phyloP scores from a whole-genome alignment of 2,888 invertebrate genomes.

The Peribatodes rhomboidaria region DNA sequence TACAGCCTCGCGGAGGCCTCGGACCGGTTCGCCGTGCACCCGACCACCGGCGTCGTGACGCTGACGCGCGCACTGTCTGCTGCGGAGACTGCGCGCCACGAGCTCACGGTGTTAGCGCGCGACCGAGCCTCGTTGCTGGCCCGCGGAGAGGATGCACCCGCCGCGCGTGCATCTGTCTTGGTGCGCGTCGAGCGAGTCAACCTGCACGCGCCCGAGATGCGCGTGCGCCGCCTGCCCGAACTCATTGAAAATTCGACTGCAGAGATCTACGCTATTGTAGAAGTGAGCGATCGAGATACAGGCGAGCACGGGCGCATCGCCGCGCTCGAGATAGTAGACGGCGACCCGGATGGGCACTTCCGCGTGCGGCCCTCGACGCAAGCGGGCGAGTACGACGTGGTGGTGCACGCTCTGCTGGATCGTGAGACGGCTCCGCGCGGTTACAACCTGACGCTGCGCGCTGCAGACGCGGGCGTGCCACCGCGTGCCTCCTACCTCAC shows the following conservation, averaged over 20 bases:
- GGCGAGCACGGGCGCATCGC: constrained; percentile 95
- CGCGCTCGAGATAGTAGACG: constrained; percentile 93
- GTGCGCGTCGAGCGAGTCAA: constrained; percentile 94
- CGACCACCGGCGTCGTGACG: constrained; percentile 95
- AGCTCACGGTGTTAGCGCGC: constrained; percentile 93
- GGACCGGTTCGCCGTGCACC: constrained; percentile 96
- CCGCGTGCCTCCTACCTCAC: constrained; percentile 92
- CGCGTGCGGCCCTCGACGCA: constrained; percentile 89
- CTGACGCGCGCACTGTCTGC: constrained; percentile 92
- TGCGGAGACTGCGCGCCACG: constrained; percentile 89
- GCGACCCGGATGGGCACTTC: constrained; percentile 96
- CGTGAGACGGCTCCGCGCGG: constrained; percentile 92
- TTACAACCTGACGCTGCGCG: constrained; percentile 95
- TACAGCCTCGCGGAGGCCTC: constrained; percentile 95
- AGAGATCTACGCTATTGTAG: constrained; percentile 96
- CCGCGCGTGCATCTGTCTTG: constrained; percentile 92
- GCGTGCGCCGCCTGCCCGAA: constrained; percentile 92
- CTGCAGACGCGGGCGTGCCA: constrained; percentile 93
- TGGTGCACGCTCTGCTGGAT: constrained; percentile 91
- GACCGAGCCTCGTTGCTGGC: constrained; percentile 92
- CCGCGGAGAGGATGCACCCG: constrained; percentile 85
- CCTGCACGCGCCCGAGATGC: constrained; percentile 94
- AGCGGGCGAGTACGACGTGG: constrained; percentile 92
- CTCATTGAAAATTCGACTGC: constrained; percentile 93
- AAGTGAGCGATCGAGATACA: constrained; percentile 93